Evolutionary conservation across 2,888 invertebrate species (phyloP), one percentile per base, ranked within the genome.

Genomic region (Drosophila hamatofila): DNA sequence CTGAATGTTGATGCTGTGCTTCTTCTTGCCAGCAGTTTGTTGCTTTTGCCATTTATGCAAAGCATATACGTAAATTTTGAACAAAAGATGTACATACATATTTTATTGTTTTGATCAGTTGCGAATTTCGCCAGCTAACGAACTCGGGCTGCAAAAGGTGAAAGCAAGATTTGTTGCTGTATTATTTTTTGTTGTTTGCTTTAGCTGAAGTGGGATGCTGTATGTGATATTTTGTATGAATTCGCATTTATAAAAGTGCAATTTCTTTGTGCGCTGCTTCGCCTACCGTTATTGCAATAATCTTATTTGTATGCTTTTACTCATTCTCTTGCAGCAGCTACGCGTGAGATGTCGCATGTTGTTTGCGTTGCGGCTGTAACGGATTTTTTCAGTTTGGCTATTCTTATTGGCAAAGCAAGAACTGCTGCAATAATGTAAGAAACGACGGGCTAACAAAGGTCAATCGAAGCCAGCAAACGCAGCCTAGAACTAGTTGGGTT

Each of bases 41-140:
- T 83, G 84, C 79, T 86, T 74, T 86, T 87, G 76, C 86, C 86
- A 85, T 88, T 89, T 86, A 89, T 89, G 90, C 88, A 81, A 79
- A 89, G 75, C 70, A 37, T 48, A 58, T 58, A 75, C 70, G 65
- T 87, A 78, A 78, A 77, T 84, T 78, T 68, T 59, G 57, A 89
- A 89, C 89, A 86, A 86, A 86, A 89, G 88, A 79, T 75, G 78
- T 72, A 68, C 80, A 72, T 56, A 72, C 71, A 75, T 49, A 54
- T 60, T 76, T 81, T 78, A 81, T 83, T 81, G 78, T 80, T 71
- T 74, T 80, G 44, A 81, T 74, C 73, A 70, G 74, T 65, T 80
- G 75, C 71, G 64, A 81, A 81, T 79, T 75, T 74, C 72, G 78
- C 70, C 59, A 58, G 72, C 59, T 60, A 77, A 77, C 78, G 81